Evolutionary conservation across 92 coral and sea anemone genomes (phyloP).

Genomic region (Porites lobata): DNA sequence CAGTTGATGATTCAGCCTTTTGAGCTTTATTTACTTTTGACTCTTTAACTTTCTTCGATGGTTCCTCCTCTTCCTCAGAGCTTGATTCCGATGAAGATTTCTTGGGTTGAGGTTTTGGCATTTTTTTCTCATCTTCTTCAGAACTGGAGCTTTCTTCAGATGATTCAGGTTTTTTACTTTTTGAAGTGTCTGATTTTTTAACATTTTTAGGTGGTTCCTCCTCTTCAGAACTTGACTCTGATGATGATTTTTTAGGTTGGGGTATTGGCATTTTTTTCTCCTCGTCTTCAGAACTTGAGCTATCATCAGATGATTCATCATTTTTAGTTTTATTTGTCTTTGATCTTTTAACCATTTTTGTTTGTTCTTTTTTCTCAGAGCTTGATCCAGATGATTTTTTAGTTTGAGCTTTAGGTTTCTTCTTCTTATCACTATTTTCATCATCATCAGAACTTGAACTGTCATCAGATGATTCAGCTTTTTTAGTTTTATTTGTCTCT

Average conservation of each 20-base stretch:
- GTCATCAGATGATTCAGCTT: neutral
- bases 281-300: conserved; percentile 16
- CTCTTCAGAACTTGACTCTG: conserved; percentile 36
- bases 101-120: neutral
- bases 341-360: neutral
- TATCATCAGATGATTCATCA: neutral
- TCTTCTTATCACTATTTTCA: neutral
- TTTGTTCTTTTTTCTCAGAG: neutral
- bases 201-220: neutral
- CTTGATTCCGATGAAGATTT: conserved; percentile 27
- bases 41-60: neutral
- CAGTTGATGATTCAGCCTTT: conserved; percentile 5
- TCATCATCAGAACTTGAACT: conserved; percentile 30
- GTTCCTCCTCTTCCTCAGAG: conserved; percentile 17
- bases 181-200: neutral
- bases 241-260: conserved; percentile 10
- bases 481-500: neutral
- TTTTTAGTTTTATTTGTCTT: neutral
- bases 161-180: neutral
- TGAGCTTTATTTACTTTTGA: neutral
- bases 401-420: neutral
- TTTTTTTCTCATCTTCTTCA: neutral
- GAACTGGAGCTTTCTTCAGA: conserved; percentile 10
- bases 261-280: neutral
- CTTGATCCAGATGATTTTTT: neutral